Base-by-base conservation (phyloP, 2,888 invertebrate genomes). In the Leucophenga maculata region DNA sequence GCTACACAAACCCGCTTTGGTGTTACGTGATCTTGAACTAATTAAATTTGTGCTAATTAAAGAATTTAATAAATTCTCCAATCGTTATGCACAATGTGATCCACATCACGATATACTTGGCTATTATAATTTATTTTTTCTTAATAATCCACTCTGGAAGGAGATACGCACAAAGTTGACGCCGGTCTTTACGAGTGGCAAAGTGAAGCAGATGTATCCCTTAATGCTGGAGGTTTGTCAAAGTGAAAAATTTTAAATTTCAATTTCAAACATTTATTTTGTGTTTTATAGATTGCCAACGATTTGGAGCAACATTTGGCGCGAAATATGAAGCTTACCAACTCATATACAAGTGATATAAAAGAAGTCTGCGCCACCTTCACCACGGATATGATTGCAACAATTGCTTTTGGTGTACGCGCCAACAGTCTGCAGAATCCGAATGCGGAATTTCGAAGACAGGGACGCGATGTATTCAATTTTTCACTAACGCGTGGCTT, bases 31-130 rank as follows among this genome's bases (percentile, higher is more conserved):
- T 75, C 84, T 87, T 0, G 88, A 88, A 1, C 69, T 90, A 1
- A 72, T 89, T 0, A 90, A 90, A 74, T 77, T 82, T 3, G 71
- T 90, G 4, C 74, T 90, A 65, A 85, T 90, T 1, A 90, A 88
- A 55, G 90, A 90, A 69, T 90, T 89, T 50, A 84, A 83, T 67
- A 79, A 79, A 46, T 90, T 90, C 68, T 68, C 79, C 1, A 86
- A 90, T 71, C 86, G 89, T 68, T 76, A 69, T 0, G 9, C 77
- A 0, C 69, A 72, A 22, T 71, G 77, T 0, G 85, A 89, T 65
- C 80, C 80, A 0, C 78, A 84, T 54, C 48, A 71, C 0, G 90
- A 90, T 76, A 71, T 77, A 0, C 39, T 90, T 1, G 90, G 90
- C 18, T 77, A 73, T 1, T 76, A 88, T 22, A 89, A 88, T 77